Percentiles rank a stretch among this genome's conserved stretches.
phyloP scores from a whole-genome alignment of 2,888 invertebrate genomes.

The Xanthostigma xanthostigma region DNA sequence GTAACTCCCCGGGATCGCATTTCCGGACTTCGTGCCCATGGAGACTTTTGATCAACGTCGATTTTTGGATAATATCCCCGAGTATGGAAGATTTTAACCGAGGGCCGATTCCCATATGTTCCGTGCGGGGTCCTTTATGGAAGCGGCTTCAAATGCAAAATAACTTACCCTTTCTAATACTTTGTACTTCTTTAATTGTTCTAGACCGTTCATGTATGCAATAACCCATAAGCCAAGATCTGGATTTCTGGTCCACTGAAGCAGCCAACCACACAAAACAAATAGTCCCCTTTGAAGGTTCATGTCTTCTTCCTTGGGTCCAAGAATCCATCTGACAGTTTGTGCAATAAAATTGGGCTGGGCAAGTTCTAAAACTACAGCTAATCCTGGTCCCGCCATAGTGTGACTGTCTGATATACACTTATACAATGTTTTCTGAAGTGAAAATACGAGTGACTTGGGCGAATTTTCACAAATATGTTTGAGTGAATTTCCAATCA shows the following conservation, averaged over 20 bases:
- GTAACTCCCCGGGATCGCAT: no score
- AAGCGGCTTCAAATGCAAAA: no score
- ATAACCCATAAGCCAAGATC: slow-evolving; percentile 50
- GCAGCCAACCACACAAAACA: slow-evolving; percentile 53
- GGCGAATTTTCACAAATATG: slow-evolving; percentile 23
- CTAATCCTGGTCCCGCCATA: slow-evolving; percentile 41
- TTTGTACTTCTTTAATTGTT: slow-evolving; percentile 28
- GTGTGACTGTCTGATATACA: slow-evolving; percentile 43
- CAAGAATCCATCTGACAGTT: slow-evolving; percentile 31
- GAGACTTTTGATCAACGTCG: no score
- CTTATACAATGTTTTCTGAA: slow-evolving; percentile 41
- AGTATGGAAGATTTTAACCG: no score
- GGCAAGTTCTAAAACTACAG: slow-evolving; percentile 42
- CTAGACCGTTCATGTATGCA: slow-evolving; percentile 47
- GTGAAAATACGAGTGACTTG: slow-evolving; percentile 35
- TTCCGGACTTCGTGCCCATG: no score
- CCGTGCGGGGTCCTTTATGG: no score
- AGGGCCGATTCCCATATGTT: no score
- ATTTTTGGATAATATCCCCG: no score
- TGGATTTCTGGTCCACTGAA: slow-evolving; percentile 43
- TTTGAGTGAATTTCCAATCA: slow-evolving; percentile 19
- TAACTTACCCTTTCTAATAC: slow-evolving; percentile 23
- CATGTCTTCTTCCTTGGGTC: slow-evolving; percentile 27
- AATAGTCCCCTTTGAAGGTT: slow-evolving; percentile 45
- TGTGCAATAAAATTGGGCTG: slow-evolving; percentile 23